phyloP scores from a whole-genome alignment of 2,797 vertebrate species.

The Sebastes itinus region DNA sequence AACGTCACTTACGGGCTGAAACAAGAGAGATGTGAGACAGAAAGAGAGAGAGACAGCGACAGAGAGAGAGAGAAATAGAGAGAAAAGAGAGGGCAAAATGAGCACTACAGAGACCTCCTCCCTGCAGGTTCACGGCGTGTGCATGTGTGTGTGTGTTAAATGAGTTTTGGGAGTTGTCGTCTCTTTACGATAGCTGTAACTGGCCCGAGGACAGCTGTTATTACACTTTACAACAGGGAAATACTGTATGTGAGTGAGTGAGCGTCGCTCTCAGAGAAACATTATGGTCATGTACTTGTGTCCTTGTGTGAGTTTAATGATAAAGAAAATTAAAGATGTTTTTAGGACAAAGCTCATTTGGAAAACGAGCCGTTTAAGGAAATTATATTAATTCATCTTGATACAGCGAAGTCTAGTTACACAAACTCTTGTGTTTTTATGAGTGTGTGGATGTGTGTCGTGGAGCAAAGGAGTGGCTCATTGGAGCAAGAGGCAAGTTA shows the following conservation, averaged over 20 bases:
- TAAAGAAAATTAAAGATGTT: conserved; percentile 40
- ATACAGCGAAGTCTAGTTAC: conserved; percentile 14
- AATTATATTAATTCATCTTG: conserved; percentile 41
- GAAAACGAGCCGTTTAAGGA: conserved; percentile 21
- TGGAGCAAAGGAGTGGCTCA: conserved; percentile 52
- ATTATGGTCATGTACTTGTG: conserved; percentile 31
- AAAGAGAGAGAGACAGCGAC: conserved; percentile 16
- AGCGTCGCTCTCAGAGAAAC: conserved; percentile 30
- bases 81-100: conserved; percentile 29
- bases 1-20: conserved; percentile 63
- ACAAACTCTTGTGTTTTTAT: conserved; percentile 6
- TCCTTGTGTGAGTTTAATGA: conserved; percentile 53
- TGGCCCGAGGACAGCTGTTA: conserved; percentile 80
- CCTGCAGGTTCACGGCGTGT: conserved; percentile 30
- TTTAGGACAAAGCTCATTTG: conserved; percentile 22
- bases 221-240: conserved; percentile 78
- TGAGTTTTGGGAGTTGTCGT: conserved; percentile 79
- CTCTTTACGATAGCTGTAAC: conserved; percentile 80
- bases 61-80: conserved; percentile 1
- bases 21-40: conserved; percentile 16
- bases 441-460: conserved; percentile 5
- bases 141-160: conserved; percentile 60
- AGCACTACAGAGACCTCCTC: conserved; percentile 46
- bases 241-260: conserved; percentile 49
- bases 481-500: conserved; percentile 28